Evolutionary conservation across 2,797 vertebrate genomes (phyloP), one percentile per base, ranked within the genome.

Genomic region (Anisognathus igniventris): DNA sequence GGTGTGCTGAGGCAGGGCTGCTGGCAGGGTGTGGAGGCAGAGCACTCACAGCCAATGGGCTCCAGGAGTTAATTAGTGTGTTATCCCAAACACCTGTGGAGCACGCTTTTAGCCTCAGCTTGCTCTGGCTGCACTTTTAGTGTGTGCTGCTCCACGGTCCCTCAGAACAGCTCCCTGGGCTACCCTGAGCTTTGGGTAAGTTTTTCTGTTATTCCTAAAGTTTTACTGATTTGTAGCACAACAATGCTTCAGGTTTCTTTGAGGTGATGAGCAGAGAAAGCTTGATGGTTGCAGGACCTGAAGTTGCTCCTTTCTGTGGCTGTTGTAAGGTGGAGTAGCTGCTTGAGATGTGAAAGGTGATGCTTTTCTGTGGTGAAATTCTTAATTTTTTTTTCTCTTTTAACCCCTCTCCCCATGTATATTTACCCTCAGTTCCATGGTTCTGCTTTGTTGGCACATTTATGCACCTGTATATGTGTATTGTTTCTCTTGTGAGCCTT

Each of bases 41-140:
- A 76, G 30, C 20, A 60, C 6, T 28, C 56, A 3, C 18, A 66
- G 33, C 67, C 40, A 60, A 7, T 76, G 61, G 80, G 51, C n/a
- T 70, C 4, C 25, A 14, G 44, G 35, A 31, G 30, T 42, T 75
- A 37, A 75, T 44, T 2, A 30, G 14, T 44, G 31, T 8, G 7
- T 12, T n/a, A 33, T 44, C 33, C 31, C 39, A 56, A 61, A 6
- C 50, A 77, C 62, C 40, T 86, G 27, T 25, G n/a, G 23, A 68
- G 33, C 20, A 18, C 1, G 3, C 5, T 0, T 30, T 27, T 14
- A 28, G 5, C 20, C 51, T 20, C 40, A 42, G 9, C 28, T 57
- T 24, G 33, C 23, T 45, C 9, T 2, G 4, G 10, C 3, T 11
- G 1, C 0, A 1, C 2, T 6, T 48, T 10, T 9, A 4, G 4